Base-by-base conservation (phyloP, 2,888 invertebrate genomes). In the Leptinotarsa rubiginosa region DNA sequence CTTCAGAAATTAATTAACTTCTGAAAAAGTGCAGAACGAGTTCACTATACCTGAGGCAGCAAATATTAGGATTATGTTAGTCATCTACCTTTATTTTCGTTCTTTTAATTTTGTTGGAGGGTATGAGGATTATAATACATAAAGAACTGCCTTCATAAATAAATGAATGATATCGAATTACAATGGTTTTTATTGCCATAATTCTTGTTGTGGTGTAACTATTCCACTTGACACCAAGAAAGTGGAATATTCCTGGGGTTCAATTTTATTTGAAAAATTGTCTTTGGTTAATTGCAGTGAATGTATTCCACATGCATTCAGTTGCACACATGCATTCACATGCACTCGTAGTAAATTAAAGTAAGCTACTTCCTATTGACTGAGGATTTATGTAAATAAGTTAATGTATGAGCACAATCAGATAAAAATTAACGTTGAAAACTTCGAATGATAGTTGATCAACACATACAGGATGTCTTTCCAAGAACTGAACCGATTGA, bases 1-100 rank as follows among this genome's bases (percentile, higher is more conserved):
- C 79, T 75, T 70, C 65, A 41, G 65, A 74, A 79, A 80, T 80
- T 79, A 80, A 80, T 78, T 78, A 79, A 79, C 75, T 77, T 41
- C 25, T 52, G 69, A 73, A 77, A 78, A 77, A 70, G 71, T 72
- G 69, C 69, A 75, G 77, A 75, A 76, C 76, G 56, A 70, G 77
- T 72, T 73, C 70, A 70, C 41, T 64, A 74, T 69, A 75, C 77
- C 77, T 74, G 65, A 62, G 77, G 75, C 77, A 31, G 73, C 77
- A 73, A 77, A 77, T 77, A 77, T 77, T 77, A 77, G 77, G 77
- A 77, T 75, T 77, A 75, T 73, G 75, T 75, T 77, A 74, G 72
- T 74, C 76, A 74, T 74, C 74, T 68, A 47, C 59, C 72, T 69
- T 68, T 50, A 64, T 67, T 68, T 71, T 56, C 68, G 22, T 65